These are phyloP conservation scores for Dendropsophus ebraccatus DNA, from an alignment of 2,113 vertebrate species.

Conservation along the genomic window DNA sequence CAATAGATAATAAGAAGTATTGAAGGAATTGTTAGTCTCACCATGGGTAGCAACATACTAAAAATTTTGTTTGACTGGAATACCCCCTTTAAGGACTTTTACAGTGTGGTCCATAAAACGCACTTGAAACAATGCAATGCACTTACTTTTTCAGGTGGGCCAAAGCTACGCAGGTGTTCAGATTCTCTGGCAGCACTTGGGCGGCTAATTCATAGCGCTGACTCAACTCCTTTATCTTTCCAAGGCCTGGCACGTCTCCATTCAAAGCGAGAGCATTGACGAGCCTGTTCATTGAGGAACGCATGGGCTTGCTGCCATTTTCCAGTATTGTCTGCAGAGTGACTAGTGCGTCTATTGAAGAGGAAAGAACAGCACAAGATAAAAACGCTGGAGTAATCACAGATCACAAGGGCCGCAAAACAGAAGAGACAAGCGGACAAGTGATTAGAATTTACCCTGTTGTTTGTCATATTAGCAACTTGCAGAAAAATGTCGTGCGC, in stretches of 20 bases:
- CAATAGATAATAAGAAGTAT: no score
- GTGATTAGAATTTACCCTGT: conserved; percentile 35
- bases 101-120: not conserved
- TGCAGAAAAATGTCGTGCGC: conserved; percentile 35
- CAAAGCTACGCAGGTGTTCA: conserved; percentile 81
- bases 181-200: conserved; percentile 77
- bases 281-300: conserved; percentile 70
- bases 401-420: conserved; percentile 10
- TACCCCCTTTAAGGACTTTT: no score
- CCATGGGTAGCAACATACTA: no score
- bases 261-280: conserved; percentile 73
- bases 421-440: conserved; percentile 34
- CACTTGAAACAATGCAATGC: not conserved
- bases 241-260: conserved; percentile 77
- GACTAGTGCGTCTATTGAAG: conserved; percentile 75
- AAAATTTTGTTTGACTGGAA: no score
- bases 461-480: conserved; percentile 41
- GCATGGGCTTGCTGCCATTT: conserved; percentile 67
- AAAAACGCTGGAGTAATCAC: not conserved
- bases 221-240: conserved; percentile 74
- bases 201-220: conserved; percentile 58
- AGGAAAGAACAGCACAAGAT: conserved; percentile 42
- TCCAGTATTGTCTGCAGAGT: conserved; percentile 73
- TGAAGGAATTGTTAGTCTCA: no score
- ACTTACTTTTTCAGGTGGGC: conserved; percentile 87